Evolutionary conservation across 1,140 invertebrate species (phyloP), one percentile per base, ranked within the genome.

Genomic region (Drosophila pectinifera): DNA sequence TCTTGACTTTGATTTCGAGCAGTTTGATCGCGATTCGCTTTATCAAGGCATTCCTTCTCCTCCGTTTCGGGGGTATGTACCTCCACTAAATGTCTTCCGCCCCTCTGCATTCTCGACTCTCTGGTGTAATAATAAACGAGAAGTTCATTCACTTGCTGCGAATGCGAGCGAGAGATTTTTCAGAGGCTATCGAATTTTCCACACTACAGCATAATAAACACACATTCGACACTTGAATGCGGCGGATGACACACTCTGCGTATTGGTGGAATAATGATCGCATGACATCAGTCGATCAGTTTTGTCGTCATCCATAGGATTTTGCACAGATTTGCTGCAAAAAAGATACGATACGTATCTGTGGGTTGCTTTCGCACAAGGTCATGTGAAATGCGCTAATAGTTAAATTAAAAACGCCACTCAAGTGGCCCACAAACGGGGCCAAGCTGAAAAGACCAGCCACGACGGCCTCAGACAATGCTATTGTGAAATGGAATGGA

Each of bases 1-100:
- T 88, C 84, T 89, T 88, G 84, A 89, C 84, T 88, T 88, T 88
- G 83, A 88, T 80, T 89, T 78, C 63, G 49, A 39, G 53, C 42
- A 36, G 54, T 38, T 74, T 57, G 43, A 61, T 65, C 48, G 64
- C 61, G 64, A 55, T 61, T 55, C 45, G 49, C 48, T 78, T 78
- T 73, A 78, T 78, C 75, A 78, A 54, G 54, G 65, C 74, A 78
- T 77, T 81, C 78, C 63, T 63, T 36, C 13, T 61, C 34, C 55
- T 42, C 51, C 36, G 54, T 83, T 78, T 69, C 62, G 54, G 39
- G 62, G 70, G 38, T 63, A 31, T 22, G 18, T 53, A 3, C 28
- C 20, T 24, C 20, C 34, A 39, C 20, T 2, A 10, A 54, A 54
- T 36, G 34, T 22, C 53, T 41, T 54, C 55, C 42, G 49, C 16